Base-by-base conservation (phyloP, 2,113 vertebrate species). In the Heterotilapia buettikoferi region DNA sequence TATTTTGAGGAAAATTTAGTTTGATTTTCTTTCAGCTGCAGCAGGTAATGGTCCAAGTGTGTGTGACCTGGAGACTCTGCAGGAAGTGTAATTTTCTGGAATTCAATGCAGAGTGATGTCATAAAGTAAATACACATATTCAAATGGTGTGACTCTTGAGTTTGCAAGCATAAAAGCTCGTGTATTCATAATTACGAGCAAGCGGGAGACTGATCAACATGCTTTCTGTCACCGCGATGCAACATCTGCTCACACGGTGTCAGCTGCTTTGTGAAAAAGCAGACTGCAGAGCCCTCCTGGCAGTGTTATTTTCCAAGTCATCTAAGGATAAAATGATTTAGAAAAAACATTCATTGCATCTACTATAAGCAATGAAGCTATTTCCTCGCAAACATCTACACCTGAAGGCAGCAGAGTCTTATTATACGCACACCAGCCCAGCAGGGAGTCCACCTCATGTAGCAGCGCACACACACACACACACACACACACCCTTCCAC, bases 281-380 rank as follows among this genome's bases (percentile, higher is more conserved):
- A 52, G 45, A 84, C 53, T 85, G 53, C 85, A 47, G 24, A 59
- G 59, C 50, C 59, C 61, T 87, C 50, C 80, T 87, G 59, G 24
- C n/a, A 3, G 29, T 59, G 47, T 85, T 85, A 84, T 91, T 92
- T 91, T 88, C 84, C 86, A 84, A 86, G 54, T 90, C 81, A 87
- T 80, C 45, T 85, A 82, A 88, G 86, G 86, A 88, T 85, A 71
- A 89, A 87, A 82, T 84, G 2, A 45, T 50, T 57, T 3, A 24
- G n/a, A 10, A 86, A 57, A 63, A 80, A 83, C 40, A 88, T 66
- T 56, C 3, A 83, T 11, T 52, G 38, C 19, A 14, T 38, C 38
- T 36, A 11, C 59, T 90, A 38, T 81, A 76, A 83, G 83, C 79
- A 83, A 84, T 57, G 24, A 82, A 88, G 59, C 86, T 79, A 29